phyloP scores from a whole-genome alignment of 2,888 invertebrate species.

The Terebella lapidaria region DNA sequence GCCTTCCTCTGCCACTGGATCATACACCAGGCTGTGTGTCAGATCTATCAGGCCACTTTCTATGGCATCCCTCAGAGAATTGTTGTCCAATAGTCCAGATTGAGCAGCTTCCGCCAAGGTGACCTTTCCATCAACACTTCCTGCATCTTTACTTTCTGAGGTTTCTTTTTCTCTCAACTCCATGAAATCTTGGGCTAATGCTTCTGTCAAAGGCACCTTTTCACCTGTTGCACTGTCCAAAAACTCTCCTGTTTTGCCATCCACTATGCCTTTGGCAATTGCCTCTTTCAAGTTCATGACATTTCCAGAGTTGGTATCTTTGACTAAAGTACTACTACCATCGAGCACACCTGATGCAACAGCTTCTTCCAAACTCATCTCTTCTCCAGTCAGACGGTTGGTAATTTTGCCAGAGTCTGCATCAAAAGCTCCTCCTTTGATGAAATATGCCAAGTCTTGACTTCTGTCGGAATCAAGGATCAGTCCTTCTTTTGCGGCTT shows the following conservation, averaged over 20 bases:
- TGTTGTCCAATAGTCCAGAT: constrained; percentile 41
- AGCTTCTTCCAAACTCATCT: constrained; percentile 55
- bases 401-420: constrained; percentile 67
- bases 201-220: constrained; percentile 34
- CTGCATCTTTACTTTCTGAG: constrained; percentile 15
- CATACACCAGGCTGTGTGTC: neutral
- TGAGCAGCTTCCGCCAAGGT: constrained; percentile 55
- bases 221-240: constrained; percentile 28
- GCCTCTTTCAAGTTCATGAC: constrained; percentile 62
- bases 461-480: constrained; percentile 69
- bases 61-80: constrained; percentile 79
- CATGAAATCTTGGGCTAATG: neutral
- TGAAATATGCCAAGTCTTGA: constrained; percentile 56
- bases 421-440: constrained; percentile 74
- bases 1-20: neutral
- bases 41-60: constrained; percentile 57
- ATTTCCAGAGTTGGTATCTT: neutral
- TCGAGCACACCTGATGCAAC: neutral
- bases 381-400: constrained; percentile 60
- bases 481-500: no score
- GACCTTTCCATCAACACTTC: constrained; percentile 13
- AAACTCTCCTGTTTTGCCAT: constrained; percentile 56
- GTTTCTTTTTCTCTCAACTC: no score
- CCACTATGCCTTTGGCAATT: constrained; percentile 73
- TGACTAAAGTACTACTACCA: neutral